Percentiles rank a stretch among this genome's conserved stretches.
phyloP scores from a whole-genome alignment of 2,113 vertebrate genomes.

The Thamnaconus septentrionalis region DNA sequence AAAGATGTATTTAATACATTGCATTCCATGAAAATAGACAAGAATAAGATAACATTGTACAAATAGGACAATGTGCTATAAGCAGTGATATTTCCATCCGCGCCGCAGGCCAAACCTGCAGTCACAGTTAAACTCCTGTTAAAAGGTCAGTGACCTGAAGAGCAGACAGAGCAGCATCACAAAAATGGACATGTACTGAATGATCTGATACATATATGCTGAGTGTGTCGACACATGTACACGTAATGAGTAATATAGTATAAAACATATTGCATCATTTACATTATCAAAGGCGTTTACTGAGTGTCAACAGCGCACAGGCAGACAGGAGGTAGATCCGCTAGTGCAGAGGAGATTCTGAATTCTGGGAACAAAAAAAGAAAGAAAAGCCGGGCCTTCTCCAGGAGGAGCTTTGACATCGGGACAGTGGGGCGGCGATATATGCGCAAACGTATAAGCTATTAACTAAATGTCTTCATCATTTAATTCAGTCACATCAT shows the following conservation, averaged over 20 bases:
- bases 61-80: too few relatives aligned
- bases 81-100: too few relatives aligned
- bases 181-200: background rate
- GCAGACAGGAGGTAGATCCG: too few relatives aligned
- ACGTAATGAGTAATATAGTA: background rate
- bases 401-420: slow-evolving; percentile 27
- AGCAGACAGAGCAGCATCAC: background rate
- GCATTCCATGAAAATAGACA: too few relatives aligned
- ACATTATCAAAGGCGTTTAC: background rate
- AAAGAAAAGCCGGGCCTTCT: background rate
- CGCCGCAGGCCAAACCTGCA: background rate
- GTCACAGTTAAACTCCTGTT: background rate
- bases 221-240: background rate
- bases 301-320: background rate
- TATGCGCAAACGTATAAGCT: slow-evolving; percentile 20
- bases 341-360: too few relatives aligned
- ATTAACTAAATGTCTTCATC: slow-evolving; percentile 44
- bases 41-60: too few relatives aligned
- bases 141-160: background rate
- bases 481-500: slow-evolving; percentile 37
- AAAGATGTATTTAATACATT: too few relatives aligned
- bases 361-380: background rate
- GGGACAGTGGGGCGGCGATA: slow-evolving; percentile 13
- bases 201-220: background rate
- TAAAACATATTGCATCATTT: background rate